Base-by-base conservation (phyloP, 2,888 invertebrate genomes). In the Globia sparganii region DNA sequence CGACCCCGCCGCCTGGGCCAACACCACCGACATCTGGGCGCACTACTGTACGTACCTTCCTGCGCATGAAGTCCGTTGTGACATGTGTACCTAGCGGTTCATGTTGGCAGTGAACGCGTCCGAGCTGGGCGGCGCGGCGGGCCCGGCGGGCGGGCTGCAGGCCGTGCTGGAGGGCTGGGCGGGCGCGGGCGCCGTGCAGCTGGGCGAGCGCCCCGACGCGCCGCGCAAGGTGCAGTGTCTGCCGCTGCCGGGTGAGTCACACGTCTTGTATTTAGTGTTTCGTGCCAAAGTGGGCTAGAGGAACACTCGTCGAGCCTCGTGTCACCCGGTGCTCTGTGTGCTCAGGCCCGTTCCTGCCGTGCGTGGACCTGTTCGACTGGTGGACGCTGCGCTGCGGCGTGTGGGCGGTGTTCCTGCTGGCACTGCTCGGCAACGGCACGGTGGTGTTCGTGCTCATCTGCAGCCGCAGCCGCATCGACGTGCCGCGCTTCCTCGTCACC, bases 311-410 rank as follows among this genome's bases (percentile, higher is more conserved):
- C 18, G 9, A 37, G 49, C 28, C 31, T 56, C 18, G 13, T 18
- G 25, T 37, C 61, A 31, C 3, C 15, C 18, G 40, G 15, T 28
- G 40, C n/a, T 0, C 43, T 43, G 18, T 21, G 25, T 49, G 34
- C n/a, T 21, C 77, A 98, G 99, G 99, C 43, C 99, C 99, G 5
- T 99, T 99, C 96, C 97, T 99, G 91, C 99, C 99, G 8, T 99
- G 99, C 94, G 98, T 98, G 92, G 99, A 99, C 94, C 97, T 99
- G 75, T 99, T 99, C 94, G 99, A 99, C 93, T 99, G 99, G 99
- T 99, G 99, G 99, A 99, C 99, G 8, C 96, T 99, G 88, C 97
- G 99, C 62, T 99, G 99, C 93, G 99, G 99, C 34, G 99, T 99
- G 71, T 99, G 99, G 99, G 98, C 99, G 28, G 99, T 99, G 65